Conservation (phyloP, 2,797 vertebrate species). For the Cyclopterus lumpus region DNA sequence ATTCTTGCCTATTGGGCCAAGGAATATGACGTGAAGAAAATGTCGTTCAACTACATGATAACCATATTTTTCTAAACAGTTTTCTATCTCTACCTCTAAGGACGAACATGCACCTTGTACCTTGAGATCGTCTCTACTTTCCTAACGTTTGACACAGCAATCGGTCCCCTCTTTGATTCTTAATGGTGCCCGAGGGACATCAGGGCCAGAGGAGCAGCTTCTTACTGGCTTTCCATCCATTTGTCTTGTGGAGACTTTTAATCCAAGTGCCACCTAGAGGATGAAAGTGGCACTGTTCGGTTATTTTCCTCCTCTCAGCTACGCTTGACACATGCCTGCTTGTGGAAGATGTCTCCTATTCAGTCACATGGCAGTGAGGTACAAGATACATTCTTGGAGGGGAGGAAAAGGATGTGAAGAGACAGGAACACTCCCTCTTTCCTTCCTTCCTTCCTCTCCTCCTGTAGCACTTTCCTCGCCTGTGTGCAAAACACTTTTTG, state of each 20-base stretch:
- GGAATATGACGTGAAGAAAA: constrained; percentile 17
- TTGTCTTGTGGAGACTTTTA: constrained; percentile 21
- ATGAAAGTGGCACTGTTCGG: not conserved
- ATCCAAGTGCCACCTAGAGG: constrained; percentile 17
- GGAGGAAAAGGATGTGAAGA: constrained; percentile 30
- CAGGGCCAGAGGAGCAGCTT: constrained; percentile 1
- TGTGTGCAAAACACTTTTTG: constrained; percentile 48
- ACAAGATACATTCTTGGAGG: constrained; percentile 9
- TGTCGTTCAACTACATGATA: constrained; percentile 20
- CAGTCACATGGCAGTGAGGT: constrained; percentile 24
- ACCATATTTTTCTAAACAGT: not conserved
- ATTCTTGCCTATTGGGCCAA: not conserved
- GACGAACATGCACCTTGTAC: constrained; percentile 49
- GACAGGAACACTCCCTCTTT: constrained; percentile 25
- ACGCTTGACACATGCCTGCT: constrained; percentile 23
- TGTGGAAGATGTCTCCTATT: not conserved
- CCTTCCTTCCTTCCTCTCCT: constrained; percentile 34
- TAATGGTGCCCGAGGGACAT: not conserved
- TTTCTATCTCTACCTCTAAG: constrained; percentile 15
- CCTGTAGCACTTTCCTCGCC: not conserved
- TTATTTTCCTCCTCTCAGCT: constrained; percentile 19
- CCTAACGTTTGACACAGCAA: constrained; percentile 6
- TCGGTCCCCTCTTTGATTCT: constrained; percentile 3
- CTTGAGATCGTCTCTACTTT: constrained; percentile 6
- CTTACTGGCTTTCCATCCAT: constrained; percentile 8